A percentile compares a stretch with the other conserved stretches of the same genome.
Evolutionary conservation across 2,113 vertebrate species (phyloP).

Genomic region (Cyanistes caeruleus): DNA sequence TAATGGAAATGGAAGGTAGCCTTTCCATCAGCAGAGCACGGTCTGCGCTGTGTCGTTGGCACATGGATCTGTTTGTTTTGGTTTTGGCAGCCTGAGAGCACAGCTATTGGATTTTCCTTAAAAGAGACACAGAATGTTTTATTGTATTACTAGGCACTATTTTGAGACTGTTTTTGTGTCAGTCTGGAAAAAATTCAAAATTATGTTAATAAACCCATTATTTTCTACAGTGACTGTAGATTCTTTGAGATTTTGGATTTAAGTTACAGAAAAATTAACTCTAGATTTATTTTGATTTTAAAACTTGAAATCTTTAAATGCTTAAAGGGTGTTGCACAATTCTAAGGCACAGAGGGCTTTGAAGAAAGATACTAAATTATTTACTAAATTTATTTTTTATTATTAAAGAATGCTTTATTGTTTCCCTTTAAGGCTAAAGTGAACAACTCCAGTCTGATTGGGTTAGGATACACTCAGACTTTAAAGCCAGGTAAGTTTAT

Average conservation of each 20-base stretch:
- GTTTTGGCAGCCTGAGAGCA: not conserved
- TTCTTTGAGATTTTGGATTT: not conserved
- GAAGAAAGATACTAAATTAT: not conserved
- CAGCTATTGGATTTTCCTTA: not conserved
- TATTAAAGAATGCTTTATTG: not conserved
- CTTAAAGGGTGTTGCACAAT: not conserved
- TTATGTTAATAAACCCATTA: not conserved
- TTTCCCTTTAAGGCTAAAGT: constrained; percentile 89
- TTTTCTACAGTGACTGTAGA: not conserved
- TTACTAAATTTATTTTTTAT: not conserved
- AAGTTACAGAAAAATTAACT: not conserved
- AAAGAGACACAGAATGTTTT: not conserved
- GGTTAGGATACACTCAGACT: constrained; percentile 95
- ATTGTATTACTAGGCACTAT: not conserved
- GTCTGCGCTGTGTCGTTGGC: not conserved
- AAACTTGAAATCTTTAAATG: not conserved
- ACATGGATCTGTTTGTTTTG: not conserved
- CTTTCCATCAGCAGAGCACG: rapidly evolving
- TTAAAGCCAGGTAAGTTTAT: constrained; percentile 89
- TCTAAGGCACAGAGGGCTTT: not conserved
- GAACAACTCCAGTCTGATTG: constrained; percentile 97
- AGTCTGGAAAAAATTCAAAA: not conserved
- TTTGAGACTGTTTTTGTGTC: not conserved
- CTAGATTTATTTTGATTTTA: not conserved
- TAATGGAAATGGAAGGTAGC: not conserved